Conservation (phyloP, 2,888 invertebrate species). For the Apamea epomidion region DNA sequence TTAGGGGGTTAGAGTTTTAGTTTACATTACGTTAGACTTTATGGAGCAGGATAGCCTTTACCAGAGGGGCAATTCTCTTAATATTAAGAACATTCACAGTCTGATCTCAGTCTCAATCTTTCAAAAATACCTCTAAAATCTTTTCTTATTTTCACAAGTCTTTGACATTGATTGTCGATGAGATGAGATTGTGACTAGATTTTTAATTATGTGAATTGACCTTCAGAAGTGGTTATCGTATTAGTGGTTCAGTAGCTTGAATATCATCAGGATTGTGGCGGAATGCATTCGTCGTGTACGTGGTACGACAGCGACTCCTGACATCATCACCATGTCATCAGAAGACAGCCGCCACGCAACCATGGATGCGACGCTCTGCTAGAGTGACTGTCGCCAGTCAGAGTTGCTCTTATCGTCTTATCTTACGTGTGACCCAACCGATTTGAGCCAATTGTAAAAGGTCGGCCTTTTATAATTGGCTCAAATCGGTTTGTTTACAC, state of each 20-base stretch:
- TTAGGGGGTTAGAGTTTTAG: background rate
- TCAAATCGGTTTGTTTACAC: background rate
- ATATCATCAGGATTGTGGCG: background rate
- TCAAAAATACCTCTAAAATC: background rate
- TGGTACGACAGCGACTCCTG: background rate
- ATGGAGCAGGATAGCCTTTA: background rate
- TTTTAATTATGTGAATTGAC: background rate
- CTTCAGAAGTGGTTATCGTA: background rate
- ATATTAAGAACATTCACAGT: background rate
- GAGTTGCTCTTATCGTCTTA: background rate
- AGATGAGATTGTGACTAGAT: background rate
- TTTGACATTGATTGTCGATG: background rate
- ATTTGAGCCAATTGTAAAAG: too few species aligned
- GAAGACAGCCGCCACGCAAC: too few species aligned
- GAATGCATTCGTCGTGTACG: background rate
- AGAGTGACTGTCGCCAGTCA: background rate
- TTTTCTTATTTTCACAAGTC: background rate
- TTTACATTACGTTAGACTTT: background rate
- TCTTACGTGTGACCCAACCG: too few species aligned
- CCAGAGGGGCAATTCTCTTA: background rate
- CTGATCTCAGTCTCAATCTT: background rate
- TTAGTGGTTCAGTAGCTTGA: background rate
- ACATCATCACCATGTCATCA: background rate
- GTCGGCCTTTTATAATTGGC: background rate
- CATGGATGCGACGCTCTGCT: too few species aligned